Base-by-base conservation (phyloP, 2,113 vertebrate species). In the Syngnathus scovelli region DNA sequence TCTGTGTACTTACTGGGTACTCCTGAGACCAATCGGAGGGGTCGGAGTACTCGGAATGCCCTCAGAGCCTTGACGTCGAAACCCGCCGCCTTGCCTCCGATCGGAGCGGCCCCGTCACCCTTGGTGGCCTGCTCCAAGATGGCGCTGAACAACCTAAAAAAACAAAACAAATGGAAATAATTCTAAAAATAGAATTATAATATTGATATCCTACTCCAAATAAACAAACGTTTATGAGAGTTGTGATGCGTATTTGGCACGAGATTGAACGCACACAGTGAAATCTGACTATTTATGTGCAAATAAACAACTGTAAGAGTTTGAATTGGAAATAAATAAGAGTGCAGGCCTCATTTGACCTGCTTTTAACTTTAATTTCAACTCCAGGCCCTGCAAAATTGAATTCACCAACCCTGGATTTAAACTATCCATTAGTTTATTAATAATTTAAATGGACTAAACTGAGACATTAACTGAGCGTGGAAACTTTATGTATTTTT, bases 121-220 rank as follows among this genome's bases (percentile, higher is more conserved):
- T 99, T 98, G 78, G 96, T 99, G 75, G 95, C 96, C 94, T 98
- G 96, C 90, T 99, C 96, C 93, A 99, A 92, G 92, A 99, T 99
- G 77, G 96, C 96, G 89, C 96, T 98, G 90, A 99, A 99, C 91
- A 99, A 94, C 91, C 96, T 99, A 83, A 37, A 73, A 69, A 23
- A 39, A 11, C 3, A 73, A 69, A 37, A 70, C 37, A 77, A 55
- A 78, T 76, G 73, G 27, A 1, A 69, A 56, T 18, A 46, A 70
- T 39, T 71, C 73, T 0, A 49, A n/a, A 49, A 49, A 49, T 49
- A 49, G 0, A 1, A 49, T 8, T 7, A 60, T 3, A 15, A 55
- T 55, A 13, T 27, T 55, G 21, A 55, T 10, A 55, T 27, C 52
- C 52, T 1, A 27, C 23, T 55, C 52, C 52, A 13, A 55, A 55